These are phyloP conservation scores for Ips typographus DNA, from an alignment of 1,140 invertebrate genomes.

Conservation along the genomic window DNA sequence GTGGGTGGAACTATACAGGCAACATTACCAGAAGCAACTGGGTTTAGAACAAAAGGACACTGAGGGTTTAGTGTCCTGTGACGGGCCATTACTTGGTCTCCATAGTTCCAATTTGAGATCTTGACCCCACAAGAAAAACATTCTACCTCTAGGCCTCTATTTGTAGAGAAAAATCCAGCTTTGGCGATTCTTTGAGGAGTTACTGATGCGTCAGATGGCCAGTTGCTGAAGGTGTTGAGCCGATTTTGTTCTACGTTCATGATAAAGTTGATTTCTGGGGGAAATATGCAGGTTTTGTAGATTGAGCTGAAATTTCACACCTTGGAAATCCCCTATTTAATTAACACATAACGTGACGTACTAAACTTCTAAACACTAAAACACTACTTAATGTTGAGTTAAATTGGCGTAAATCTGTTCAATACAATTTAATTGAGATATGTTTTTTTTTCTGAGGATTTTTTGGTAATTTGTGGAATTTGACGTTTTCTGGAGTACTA, in stretches of 20 bases:
- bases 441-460: too few species aligned
- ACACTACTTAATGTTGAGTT: too few species aligned
- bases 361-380: too few species aligned
- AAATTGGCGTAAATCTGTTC: too few species aligned
- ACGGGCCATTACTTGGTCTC: constrained; percentile 68
- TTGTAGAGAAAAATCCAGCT: constrained; percentile 81
- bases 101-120: constrained; percentile 74
- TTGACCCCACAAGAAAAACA: constrained; percentile 74
- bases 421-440: too few species aligned
- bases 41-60: constrained; percentile 72
- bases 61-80: constrained; percentile 64
- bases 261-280: too few species aligned
- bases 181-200: constrained; percentile 68
- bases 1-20: constrained; percentile 48
- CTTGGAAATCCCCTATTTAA: too few species aligned
- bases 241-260: constrained; percentile 72
- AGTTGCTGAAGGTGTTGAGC: constrained; percentile 67
- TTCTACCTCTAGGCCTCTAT: constrained; percentile 66
- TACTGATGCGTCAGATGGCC: constrained; percentile 69
- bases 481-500: too few species aligned
- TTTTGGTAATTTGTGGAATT: too few species aligned
- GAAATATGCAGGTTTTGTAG: too few species aligned
- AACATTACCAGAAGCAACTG: constrained; percentile 65
- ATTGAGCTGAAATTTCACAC: too few species aligned
- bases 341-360: too few species aligned